Conservation (phyloP, 1,140 invertebrate genomes). For the Caenorhabditis brenneri region DNA sequence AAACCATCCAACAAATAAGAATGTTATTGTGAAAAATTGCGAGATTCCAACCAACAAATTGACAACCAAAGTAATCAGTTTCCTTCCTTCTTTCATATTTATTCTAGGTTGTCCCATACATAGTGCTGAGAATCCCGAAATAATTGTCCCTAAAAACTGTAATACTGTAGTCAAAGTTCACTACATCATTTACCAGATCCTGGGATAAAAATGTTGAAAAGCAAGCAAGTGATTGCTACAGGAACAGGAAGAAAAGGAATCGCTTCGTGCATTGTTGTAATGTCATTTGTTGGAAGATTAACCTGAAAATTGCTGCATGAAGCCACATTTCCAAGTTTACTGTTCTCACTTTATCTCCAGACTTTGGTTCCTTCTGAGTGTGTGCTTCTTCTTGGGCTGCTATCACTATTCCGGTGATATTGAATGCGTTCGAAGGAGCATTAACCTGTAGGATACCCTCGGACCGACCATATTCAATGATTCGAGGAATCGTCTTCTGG, state of each 20-base stretch:
- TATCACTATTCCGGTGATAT: slow-evolving; percentile 70
- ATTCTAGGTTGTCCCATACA: slow-evolving; percentile 87
- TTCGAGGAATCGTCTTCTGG: slow-evolving; percentile 66
- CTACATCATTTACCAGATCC: slow-evolving; percentile 79
- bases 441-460: slow-evolving; percentile 67
- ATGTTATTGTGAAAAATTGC: slow-evolving; percentile 89
- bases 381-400: slow-evolving; percentile 70
- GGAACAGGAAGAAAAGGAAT: slow-evolving; percentile 85
- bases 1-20: slow-evolving; percentile 92
- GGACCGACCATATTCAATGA: slow-evolving; percentile 67
- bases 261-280: slow-evolving; percentile 76
- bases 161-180: background rate
- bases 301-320: slow-evolving; percentile 17
- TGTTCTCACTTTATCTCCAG: slow-evolving; percentile 65
- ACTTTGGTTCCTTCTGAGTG: slow-evolving; percentile 62
- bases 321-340: background rate
- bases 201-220: slow-evolving; percentile 84
- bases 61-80: slow-evolving; percentile 73
- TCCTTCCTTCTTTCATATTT: slow-evolving; percentile 75
- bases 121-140: slow-evolving; percentile 73
- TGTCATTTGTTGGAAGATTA: slow-evolving; percentile 69
- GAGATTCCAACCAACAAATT: slow-evolving; percentile 83
- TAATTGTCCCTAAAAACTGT: slow-evolving; percentile 35
- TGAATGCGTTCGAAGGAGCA: slow-evolving; percentile 57
- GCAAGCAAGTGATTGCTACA: slow-evolving; percentile 83